Conservation (phyloP, 2,797 vertebrate genomes). For the Falco novaeseelandiae region DNA sequence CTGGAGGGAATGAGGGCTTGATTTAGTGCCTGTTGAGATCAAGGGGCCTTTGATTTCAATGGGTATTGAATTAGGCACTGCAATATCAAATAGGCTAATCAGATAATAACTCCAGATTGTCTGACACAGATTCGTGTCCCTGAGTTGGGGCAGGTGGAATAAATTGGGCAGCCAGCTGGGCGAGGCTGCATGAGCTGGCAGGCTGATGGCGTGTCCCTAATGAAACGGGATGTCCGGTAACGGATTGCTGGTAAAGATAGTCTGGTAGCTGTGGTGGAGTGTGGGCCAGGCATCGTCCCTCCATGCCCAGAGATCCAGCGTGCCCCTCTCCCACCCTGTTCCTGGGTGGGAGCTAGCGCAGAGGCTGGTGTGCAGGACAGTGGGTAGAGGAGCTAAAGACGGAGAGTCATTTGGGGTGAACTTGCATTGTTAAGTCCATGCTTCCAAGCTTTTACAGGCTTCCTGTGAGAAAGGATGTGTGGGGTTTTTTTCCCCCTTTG, state of each 20-base stretch:
- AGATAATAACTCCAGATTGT: constrained; percentile 30
- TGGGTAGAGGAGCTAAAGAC: background rate
- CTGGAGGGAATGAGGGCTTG: constrained; percentile 32
- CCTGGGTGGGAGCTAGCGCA: background rate
- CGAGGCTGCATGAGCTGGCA: background rate
- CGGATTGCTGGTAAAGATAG: background rate
- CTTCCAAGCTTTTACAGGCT: background rate
- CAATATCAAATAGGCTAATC: constrained; percentile 55
- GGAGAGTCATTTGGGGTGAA: background rate
- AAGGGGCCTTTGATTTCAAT: constrained; percentile 61
- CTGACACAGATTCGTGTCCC: background rate
- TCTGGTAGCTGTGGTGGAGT: background rate
- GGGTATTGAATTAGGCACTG: constrained; percentile 45
- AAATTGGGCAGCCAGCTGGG: constrained; percentile 45
- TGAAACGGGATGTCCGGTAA: background rate
- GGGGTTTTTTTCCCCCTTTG: background rate
- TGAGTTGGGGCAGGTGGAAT: background rate
- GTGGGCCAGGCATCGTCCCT: background rate
- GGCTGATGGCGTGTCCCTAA: rapidly evolving
- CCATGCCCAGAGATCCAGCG: background rate
- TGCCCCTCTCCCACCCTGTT: background rate
- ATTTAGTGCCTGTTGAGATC: constrained; percentile 54
- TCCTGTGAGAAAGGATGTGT: background rate
- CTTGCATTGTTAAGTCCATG: background rate
- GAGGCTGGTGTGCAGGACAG: background rate